A percentile compares a stretch with the other conserved stretches of the same genome.
Evolutionary conservation across 2,888 invertebrate species (phyloP).

Genomic region (Cenopis cana): DNA sequence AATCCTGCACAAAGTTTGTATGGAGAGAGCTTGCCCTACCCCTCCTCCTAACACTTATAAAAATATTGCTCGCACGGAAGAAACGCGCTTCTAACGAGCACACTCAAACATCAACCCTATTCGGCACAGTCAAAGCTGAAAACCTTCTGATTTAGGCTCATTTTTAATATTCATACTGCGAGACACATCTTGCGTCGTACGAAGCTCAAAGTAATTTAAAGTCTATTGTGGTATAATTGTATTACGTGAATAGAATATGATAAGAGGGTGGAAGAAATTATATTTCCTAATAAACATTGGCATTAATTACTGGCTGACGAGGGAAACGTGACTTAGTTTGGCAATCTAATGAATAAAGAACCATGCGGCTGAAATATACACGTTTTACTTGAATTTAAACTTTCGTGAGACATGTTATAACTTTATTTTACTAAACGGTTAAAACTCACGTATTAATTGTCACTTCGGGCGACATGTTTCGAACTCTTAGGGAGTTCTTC

Average conservation of each 20-base stretch:
- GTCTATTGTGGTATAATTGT: constrained; percentile 71
- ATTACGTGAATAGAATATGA: constrained; percentile 65
- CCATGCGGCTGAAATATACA: neutral
- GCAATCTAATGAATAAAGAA: neutral
- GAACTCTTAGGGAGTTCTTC: too few relatives aligned
- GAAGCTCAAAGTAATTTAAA: constrained; percentile 62
- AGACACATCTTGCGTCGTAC: constrained; percentile 62
- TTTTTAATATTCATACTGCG: constrained; percentile 68
- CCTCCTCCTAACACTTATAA: too few relatives aligned
- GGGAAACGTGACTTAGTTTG: constrained; percentile 40
- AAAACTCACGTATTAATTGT: too few relatives aligned
- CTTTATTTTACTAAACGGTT: too few relatives aligned
- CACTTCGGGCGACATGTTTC: too few relatives aligned
- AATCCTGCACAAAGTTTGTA: too few relatives aligned
- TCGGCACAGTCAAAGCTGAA: neutral
- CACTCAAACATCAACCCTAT: neutral
- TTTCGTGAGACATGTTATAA: too few relatives aligned
- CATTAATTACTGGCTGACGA: constrained; percentile 50
- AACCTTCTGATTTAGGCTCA: constrained; percentile 25
- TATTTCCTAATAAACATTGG: constrained; percentile 65
- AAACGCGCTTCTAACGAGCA: neutral
- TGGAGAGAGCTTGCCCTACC: too few relatives aligned
- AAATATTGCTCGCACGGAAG: constrained; percentile 12
- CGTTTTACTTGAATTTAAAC: too few relatives aligned
- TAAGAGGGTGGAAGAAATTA: constrained; percentile 56